Base-by-base conservation (phyloP, 2,797 vertebrate species). In the Vultur gryphus region DNA sequence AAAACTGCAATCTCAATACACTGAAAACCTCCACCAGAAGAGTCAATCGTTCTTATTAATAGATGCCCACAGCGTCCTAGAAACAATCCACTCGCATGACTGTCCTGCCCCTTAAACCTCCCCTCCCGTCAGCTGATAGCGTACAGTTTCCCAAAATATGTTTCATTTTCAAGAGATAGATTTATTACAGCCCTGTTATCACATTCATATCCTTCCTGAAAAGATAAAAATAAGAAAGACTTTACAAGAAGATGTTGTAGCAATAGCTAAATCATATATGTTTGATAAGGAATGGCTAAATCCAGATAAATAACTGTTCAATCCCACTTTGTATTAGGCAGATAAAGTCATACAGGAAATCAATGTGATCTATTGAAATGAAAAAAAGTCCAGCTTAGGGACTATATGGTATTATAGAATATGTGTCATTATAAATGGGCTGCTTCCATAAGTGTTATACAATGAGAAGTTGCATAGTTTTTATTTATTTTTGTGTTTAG, bases 311-410 rank as follows among this genome's bases (percentile, higher is more conserved):
- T 97, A 98, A 98, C 97, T 98, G 97, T 90, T 97, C 98, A 98
- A 98, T 98, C 97, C 98, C 97, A 98, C 97, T 98, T 98, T 98
- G 98, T 99, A 99, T 99, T 99, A 99, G 98, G 98, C 98, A 99
- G 99, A 99, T 99, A 99, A 99, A 99, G 99, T 99, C 99, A 99
- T 98, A 98, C 98, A 99, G 99, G 98, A 99, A 99, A 99, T 99
- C 99, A 99, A 99, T 99, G 98, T 98, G 95, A 97, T 98, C 97
- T 99, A 99, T 98, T 98, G 98, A 99, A 98, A 99, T 98, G 97
- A 95, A 98, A 98, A 96, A 98, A 98, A 93, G 98, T 97, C 98
- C 97, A 97, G 98, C 98, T 97, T 98, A 96, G 97, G 98, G 98
- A 97, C 93, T 95, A 97, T 78, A 51, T 1, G 2, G 84, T 78